Evolutionary conservation across 2,797 vertebrate genomes (phyloP), one percentile per base, ranked within the genome.

Genomic region (Crax fasciolata): DNA sequence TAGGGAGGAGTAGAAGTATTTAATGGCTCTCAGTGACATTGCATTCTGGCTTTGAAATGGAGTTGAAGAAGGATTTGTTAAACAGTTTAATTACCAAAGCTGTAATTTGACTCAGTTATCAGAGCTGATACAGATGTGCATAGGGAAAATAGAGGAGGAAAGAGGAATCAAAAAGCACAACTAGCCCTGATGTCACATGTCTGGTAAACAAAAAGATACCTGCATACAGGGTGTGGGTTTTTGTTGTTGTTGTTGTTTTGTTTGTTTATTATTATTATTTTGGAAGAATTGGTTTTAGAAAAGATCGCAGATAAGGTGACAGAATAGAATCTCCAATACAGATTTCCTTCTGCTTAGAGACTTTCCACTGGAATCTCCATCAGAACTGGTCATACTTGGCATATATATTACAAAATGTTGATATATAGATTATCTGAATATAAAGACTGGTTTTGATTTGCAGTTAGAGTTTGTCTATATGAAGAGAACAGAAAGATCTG

Each of bases 21-120:
- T 78, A 59, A 15, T 25, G 58, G 23, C 19, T 89, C 43, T 19
- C 19, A 38, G 55, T 65, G 62, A 62, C 76, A 59, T 28, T 44
- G 66, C 46, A 10, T 81, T 77, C 39, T 52, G 35, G 15, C 51
- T 92, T 89, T 83, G 38, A 93, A 63, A 27, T 62, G 24, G 55
- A 89, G 63, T 10, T 61, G 71, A 70, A 85, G 38, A 54, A 55
- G 17, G 25, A 66, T 52, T 82, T 70, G 13, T 72, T 85, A 75
- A 89, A 63, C 13, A 62, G 12, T 75, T 92, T 72, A 91, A 87
- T 89, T 89, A 77, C 13, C 20, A 61, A 49, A 77, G 38, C n/a
- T 75, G 35, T 77, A 81, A 83, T 91, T 81, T 92, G 55, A n/a
- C 35, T 51, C 11, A 43, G 11, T 68, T 84, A 21, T 80, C 57